These are phyloP conservation scores for Daboia siamensis DNA, from an alignment of 2,113 vertebrate species.

Conservation along the genomic window DNA sequence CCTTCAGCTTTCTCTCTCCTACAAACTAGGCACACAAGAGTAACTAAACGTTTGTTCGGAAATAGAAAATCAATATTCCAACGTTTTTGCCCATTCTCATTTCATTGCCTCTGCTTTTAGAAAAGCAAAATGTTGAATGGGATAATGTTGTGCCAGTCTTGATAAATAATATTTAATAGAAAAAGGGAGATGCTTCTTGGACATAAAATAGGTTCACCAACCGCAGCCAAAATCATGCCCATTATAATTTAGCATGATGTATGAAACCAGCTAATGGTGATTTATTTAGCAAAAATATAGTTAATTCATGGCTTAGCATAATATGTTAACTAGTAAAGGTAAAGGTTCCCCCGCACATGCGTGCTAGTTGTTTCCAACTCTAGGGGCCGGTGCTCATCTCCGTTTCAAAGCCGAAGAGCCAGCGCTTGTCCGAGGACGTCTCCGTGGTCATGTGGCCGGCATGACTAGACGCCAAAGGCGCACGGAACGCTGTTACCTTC, in stretches of 20 bases:
- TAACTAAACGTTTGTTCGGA: not conserved
- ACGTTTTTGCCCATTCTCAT: not conserved
- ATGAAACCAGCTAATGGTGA: not conserved
- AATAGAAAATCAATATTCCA: not conserved
- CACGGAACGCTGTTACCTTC: too few relatives aligned
- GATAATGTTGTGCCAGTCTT: not conserved
- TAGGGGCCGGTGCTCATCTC: too few relatives aligned
- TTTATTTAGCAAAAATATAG: not conserved
- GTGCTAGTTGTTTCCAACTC: too few relatives aligned
- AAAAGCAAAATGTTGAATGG: not conserved
- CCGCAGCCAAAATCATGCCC: not conserved
- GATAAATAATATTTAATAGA: not conserved
- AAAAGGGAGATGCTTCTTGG: not conserved
- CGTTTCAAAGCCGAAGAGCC: too few relatives aligned
- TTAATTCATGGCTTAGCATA: not conserved
- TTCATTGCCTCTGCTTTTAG: not conserved
- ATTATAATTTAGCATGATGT: not conserved
- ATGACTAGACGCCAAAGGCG: too few relatives aligned
- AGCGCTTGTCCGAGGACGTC: too few relatives aligned
- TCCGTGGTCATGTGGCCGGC: too few relatives aligned
- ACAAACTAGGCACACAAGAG: not conserved
- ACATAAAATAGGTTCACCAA: not conserved
- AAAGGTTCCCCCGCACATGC: too few relatives aligned
- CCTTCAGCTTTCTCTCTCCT: not conserved
- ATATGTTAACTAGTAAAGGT: not conserved